phyloP scores from a whole-genome alignment of 1,140 invertebrate genomes.

The Kradibia gibbosae region DNA sequence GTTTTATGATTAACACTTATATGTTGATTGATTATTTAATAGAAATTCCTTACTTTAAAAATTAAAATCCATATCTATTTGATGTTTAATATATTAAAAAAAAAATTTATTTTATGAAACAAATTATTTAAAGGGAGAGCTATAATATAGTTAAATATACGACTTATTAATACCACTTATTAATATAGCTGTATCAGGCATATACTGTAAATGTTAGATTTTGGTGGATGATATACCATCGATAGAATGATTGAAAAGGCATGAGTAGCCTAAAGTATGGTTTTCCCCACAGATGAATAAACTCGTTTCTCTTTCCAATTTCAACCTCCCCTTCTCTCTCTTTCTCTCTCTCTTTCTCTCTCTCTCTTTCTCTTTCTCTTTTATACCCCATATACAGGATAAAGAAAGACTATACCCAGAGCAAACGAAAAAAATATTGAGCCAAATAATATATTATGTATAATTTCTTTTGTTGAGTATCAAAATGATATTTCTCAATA shows the following conservation, averaged over 20 bases:
- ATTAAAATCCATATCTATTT: no score
- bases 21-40: no score
- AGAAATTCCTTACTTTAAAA: no score
- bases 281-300: neutral
- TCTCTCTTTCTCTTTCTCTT: neutral
- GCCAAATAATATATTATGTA: neutral
- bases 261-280: neutral
- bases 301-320: neutral
- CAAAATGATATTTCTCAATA: neutral
- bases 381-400: neutral
- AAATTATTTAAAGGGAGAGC: no score
- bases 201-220: neutral
- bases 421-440: neutral
- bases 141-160: no score
- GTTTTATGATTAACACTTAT: no score
- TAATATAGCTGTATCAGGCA: neutral
- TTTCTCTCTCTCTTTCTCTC: neutral
- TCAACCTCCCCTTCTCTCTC: neutral
- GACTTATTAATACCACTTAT: neutral
- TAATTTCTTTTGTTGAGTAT: neutral
- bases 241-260: constrained; percentile 10
- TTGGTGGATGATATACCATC: neutral
- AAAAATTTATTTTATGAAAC: no score
- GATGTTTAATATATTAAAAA: no score
- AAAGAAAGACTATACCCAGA: neutral